Evolutionary conservation across 92 coral and sea anemone species (phyloP).

Genomic region (Chrysogorgia sp.): DNA sequence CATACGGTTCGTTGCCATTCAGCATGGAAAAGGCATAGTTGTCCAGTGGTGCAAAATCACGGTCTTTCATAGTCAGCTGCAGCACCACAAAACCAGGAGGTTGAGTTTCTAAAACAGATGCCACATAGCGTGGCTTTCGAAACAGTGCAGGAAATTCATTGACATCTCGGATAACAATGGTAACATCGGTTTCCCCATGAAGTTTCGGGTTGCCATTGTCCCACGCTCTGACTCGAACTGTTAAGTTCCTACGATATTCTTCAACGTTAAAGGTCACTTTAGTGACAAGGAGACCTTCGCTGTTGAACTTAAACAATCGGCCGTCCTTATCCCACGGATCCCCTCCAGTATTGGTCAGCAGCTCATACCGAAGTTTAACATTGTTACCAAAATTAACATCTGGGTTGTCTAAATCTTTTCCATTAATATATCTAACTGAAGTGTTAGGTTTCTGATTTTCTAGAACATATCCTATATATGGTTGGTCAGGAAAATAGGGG

Average conservation of each 20-base stretch:
- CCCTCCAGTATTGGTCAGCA: constrained; percentile 35
- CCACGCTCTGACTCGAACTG: constrained; percentile 71
- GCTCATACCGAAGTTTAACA: constrained; percentile 25
- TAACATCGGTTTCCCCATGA: constrained; percentile 75
- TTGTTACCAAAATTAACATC: constrained; percentile 30
- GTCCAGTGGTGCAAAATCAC: constrained; percentile 77
- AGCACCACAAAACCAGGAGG: constrained; percentile 77
- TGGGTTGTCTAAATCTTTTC: constrained; percentile 18
- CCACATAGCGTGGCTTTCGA: constrained; percentile 47
- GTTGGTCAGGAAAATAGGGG: constrained; percentile 42
- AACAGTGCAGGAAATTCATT: constrained; percentile 62
- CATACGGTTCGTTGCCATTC: constrained; percentile 75
- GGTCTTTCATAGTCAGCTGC: constrained; percentile 66
- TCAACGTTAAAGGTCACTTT: constrained; percentile 1
- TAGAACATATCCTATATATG: constrained; percentile 26
- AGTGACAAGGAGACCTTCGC: constrained; percentile 19
- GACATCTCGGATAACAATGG: constrained; percentile 67
- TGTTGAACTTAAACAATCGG: not conserved
- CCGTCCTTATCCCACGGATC: constrained; percentile 43
- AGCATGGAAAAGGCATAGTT: constrained; percentile 74
- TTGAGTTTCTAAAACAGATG: constrained; percentile 78
- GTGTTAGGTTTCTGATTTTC: constrained; percentile 1
- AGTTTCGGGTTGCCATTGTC: constrained; percentile 68
- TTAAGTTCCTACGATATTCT: constrained; percentile 48
- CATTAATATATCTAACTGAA: constrained; percentile 25